phyloP scores from a whole-genome alignment of 2,888 invertebrate genomes.

The Sinelater perroti region DNA sequence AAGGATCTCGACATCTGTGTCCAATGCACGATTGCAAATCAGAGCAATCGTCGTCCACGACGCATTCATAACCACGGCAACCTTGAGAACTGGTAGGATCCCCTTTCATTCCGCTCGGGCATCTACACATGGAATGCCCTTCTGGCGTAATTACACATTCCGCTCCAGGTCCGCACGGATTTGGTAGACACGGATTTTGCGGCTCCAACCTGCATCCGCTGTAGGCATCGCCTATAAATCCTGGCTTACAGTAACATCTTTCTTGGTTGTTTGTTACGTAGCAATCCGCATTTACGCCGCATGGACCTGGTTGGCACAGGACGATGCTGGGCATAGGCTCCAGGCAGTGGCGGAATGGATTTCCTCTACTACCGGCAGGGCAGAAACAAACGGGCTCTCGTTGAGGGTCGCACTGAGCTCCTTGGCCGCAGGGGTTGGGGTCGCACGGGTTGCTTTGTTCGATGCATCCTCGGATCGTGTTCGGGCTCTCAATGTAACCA shows the following conservation, averaged over 20 bases:
- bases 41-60: constrained; percentile 80
- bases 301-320: constrained; percentile 83
- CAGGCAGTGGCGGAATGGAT: constrained; percentile 81
- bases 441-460: constrained; percentile 83
- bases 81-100: constrained; percentile 77
- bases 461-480: constrained; percentile 85
- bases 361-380: constrained; percentile 82
- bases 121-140: constrained; percentile 77
- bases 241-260: constrained; percentile 82
- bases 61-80: constrained; percentile 83
- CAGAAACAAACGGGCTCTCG: constrained; percentile 85
- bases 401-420: constrained; percentile 82
- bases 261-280: constrained; percentile 84
- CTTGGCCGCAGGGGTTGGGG: constrained; percentile 81
- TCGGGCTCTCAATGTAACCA: constrained; percentile 86
- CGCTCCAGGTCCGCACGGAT: constrained; percentile 83
- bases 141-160: constrained; percentile 73
- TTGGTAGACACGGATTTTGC: constrained; percentile 76
- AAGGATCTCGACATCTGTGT: constrained; percentile 82
- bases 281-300: constrained; percentile 84
- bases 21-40: constrained; percentile 79
- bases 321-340: constrained; percentile 66
- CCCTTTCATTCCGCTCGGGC: constrained; percentile 78
- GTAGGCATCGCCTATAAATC: constrained; percentile 82
- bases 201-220: constrained; percentile 77